Percentiles rank a stretch among this genome's conserved stretches.
These are phyloP conservation scores for Lycophotia porphyrea DNA, from an alignment of 2,888 invertebrate species.

Conservation along the genomic window DNA sequence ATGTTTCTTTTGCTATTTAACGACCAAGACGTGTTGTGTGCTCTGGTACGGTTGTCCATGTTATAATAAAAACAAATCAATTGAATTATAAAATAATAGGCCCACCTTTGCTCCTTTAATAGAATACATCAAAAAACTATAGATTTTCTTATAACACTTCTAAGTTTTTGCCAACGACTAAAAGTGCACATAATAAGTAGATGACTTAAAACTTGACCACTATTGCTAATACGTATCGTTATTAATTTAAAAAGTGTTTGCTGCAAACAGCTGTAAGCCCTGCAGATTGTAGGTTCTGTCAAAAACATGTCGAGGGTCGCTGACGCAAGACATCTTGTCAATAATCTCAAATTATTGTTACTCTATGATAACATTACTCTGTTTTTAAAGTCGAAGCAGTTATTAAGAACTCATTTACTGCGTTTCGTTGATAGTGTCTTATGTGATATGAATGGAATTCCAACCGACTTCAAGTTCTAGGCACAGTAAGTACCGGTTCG, in stretches of 20 bases:
- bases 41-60: background rate
- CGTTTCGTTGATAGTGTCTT: background rate
- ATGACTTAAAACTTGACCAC: conserved; percentile 37
- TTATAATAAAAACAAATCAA: background rate
- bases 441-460: background rate
- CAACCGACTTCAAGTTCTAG: background rate
- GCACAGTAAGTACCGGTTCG: background rate
- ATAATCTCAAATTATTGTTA: background rate
- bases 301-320: conserved; percentile 25
- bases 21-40: background rate
- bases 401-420: background rate
- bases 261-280: conserved; percentile 11
- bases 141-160: conserved; percentile 35
- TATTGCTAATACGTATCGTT: conserved; percentile 11
- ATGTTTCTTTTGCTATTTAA: conserved; percentile 13
- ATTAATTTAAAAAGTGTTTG: conserved; percentile 24
- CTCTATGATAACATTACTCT: conserved; percentile 18
- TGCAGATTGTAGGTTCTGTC: conserved; percentile 12
- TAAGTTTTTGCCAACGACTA: conserved; percentile 53
- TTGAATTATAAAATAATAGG: background rate
- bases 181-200: conserved; percentile 44
- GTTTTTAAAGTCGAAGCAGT: background rate
- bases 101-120: background rate
- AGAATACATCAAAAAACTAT: background rate
- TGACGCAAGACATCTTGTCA: conserved; percentile 15